Percentiles rank a stretch among this genome's conserved stretches.
Evolutionary conservation across 1,140 invertebrate genomes (phyloP).

Genomic region (Drepana arcuata): DNA sequence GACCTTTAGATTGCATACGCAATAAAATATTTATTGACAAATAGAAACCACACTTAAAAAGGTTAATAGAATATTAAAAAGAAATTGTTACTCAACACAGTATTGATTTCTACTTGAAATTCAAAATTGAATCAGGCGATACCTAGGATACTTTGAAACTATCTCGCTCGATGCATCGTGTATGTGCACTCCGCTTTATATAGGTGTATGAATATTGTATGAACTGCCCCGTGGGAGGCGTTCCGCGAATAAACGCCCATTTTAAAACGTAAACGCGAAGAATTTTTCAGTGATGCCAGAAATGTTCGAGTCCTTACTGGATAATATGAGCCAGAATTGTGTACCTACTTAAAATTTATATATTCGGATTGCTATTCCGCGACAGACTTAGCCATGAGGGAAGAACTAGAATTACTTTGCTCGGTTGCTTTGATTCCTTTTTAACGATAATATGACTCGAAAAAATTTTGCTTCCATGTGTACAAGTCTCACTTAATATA

Average conservation of each 20-base stretch:
- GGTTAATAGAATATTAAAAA: too few species aligned
- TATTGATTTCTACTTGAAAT: too few species aligned
- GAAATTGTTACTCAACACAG: too few species aligned
- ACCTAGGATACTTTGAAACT: too few species aligned
- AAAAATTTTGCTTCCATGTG: not conserved
- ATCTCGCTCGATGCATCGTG: too few species aligned
- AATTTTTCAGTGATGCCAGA: constrained; percentile 21
- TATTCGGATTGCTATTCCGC: constrained; percentile 5
- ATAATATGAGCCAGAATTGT: constrained; percentile 2
- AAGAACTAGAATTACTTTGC: not conserved
- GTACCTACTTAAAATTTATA: constrained; percentile 7
- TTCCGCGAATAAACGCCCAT: constrained; percentile 28
- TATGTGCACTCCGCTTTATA: constrained; percentile 21
- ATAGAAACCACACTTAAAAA: too few species aligned
- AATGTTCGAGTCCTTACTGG: not conserved
- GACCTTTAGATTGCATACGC: too few species aligned
- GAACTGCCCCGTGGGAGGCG: constrained; percentile 25
- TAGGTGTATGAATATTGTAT: constrained; percentile 32
- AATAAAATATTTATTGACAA: too few species aligned
- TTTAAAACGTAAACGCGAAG: constrained; percentile 30
- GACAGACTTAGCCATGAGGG: not conserved
- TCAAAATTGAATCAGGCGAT: too few species aligned
- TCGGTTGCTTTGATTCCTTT: too few species aligned
- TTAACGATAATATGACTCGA: too few species aligned
- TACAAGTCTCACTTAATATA: not conserved